Conservation (phyloP, 1,140 invertebrate species). For the Frieseomelitta varia region DNA sequence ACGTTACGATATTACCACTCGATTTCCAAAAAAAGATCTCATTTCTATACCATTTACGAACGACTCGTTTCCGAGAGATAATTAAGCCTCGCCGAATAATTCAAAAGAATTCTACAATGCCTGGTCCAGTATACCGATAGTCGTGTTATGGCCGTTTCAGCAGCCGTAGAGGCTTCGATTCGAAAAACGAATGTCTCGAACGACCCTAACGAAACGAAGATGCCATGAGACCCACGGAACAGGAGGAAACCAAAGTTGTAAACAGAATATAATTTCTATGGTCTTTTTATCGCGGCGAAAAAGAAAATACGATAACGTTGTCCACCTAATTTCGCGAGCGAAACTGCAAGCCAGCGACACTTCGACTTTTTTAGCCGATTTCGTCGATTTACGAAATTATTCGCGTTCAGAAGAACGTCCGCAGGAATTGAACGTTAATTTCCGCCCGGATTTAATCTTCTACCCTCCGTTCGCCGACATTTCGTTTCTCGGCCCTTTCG, state of each 20-base stretch:
- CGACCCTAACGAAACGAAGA: not conserved
- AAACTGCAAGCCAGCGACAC: not conserved
- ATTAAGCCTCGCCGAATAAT: not conserved
- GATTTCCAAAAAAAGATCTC: not conserved
- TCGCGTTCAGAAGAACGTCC: not conserved
- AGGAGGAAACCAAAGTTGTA: slow-evolving; percentile 22
- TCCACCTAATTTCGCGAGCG: slow-evolving; percentile 24
- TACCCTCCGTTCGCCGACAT: not conserved
- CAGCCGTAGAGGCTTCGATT: not conserved
- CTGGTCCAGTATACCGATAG: not conserved
- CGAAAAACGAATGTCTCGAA: not conserved
- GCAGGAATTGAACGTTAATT: slow-evolving; percentile 38
- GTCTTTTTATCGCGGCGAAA: slow-evolving; percentile 17
- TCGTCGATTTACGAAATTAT: slow-evolving; percentile 40
- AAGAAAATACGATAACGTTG: slow-evolving; percentile 28
- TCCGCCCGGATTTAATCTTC: slow-evolving; percentile 11
- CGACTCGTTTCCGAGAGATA: not conserved
- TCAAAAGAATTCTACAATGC: not conserved
- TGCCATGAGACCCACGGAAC: not conserved
- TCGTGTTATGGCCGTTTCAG: not conserved
- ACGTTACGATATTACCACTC: too few relatives aligned
- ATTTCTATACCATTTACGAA: not conserved
- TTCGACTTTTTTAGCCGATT: slow-evolving; percentile 20
- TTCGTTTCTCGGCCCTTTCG: slow-evolving; percentile 11
- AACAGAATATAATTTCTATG: slow-evolving; percentile 21